These are phyloP conservation scores for Mactromeris polynyma DNA, from an alignment of 2,888 invertebrate genomes.

Conservation along the genomic window DNA sequence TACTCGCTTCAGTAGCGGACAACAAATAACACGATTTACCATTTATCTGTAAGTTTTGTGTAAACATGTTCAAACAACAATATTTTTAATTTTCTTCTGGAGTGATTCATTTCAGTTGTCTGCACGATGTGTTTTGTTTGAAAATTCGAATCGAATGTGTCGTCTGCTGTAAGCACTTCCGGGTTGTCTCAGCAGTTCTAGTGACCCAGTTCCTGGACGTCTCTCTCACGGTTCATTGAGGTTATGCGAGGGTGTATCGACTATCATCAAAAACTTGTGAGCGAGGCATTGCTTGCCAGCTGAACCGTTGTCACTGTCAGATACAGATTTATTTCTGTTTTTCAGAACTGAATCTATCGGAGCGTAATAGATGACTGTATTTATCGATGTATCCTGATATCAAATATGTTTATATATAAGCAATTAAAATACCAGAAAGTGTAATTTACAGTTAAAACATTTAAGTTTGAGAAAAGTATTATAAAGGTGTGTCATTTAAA, in stretches of 20 bases:
- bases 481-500: too few species aligned
- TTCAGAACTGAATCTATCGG: too few species aligned
- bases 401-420: too few species aligned
- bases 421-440: too few species aligned
- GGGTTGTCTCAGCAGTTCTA: constrained; percentile 2
- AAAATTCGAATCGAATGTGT: background rate
- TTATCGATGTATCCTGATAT: too few species aligned
- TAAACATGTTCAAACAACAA: background rate
- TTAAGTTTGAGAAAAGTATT: too few species aligned
- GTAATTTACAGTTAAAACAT: too few species aligned
- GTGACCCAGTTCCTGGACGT: background rate
- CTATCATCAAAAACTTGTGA: too few species aligned
- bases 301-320: too few species aligned
- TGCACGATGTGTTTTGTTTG: background rate
- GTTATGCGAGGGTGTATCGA: background rate
- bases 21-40: background rate
- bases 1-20: background rate
- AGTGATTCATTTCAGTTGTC: background rate
- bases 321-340: too few species aligned
- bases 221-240: constrained; percentile 2
- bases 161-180: background rate
- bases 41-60: background rate
- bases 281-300: too few species aligned
- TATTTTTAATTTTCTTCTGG: background rate
- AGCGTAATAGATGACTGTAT: too few species aligned